These are phyloP conservation scores for Dilophus febrilis DNA, from an alignment of 2,888 invertebrate genomes.

Conservation along the genomic window DNA sequence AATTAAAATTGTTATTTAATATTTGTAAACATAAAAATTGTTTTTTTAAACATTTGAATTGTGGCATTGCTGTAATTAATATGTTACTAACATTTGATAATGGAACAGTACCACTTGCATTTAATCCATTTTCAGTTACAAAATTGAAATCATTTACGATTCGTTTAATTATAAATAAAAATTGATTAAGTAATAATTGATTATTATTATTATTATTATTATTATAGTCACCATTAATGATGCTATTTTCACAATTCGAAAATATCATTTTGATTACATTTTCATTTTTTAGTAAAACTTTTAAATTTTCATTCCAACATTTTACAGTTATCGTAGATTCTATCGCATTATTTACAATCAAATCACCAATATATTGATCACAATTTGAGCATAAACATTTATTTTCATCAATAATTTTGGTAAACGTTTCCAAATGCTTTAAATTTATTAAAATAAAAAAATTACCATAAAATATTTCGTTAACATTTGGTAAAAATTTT, in stretches of 20 bases:
- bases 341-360: background rate
- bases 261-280: background rate
- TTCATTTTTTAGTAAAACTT: background rate
- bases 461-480: constrained; percentile 11
- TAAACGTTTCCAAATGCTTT: constrained; percentile 1
- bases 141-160: background rate
- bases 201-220: background rate
- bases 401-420: constrained; percentile 6
- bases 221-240: too few relatives aligned
- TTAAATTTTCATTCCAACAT: constrained; percentile 4
- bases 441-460: constrained; percentile 10
- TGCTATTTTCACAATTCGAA: too few relatives aligned
- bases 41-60: background rate
- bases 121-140: background rate
- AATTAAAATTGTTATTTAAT: background rate
- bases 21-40: constrained; percentile 1
- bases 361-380: constrained; percentile 9
- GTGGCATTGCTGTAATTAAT: too few relatives aligned
- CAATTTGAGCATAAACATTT: constrained; percentile 10
- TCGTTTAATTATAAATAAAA: background rate
- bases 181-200: too few relatives aligned
- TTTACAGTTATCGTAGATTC: too few relatives aligned
- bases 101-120: background rate
- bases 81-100: too few relatives aligned
- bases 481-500: constrained; percentile 6